Conservation (phyloP, 1,140 invertebrate species). For the Drosophila kohkoa region DNA sequence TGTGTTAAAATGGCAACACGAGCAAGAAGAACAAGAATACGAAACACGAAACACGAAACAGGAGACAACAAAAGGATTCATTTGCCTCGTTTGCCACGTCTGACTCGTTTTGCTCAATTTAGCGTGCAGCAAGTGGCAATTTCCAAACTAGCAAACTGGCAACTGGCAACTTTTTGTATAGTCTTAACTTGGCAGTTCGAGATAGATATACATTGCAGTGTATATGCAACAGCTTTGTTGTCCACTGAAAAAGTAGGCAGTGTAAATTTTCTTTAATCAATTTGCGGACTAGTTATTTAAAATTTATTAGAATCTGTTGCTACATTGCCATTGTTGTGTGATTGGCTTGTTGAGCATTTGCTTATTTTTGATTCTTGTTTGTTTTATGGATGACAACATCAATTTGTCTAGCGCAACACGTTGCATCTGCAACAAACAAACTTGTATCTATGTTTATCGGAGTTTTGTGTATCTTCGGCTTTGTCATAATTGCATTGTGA, state of each 20-base stretch:
- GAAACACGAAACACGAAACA: constrained; percentile 26
- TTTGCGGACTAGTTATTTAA: constrained; percentile 40
- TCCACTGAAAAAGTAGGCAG: constrained; percentile 18
- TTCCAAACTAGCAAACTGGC: constrained; percentile 17
- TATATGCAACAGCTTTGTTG: too few relatives aligned
- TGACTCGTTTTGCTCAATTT: constrained; percentile 38
- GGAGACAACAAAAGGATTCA: constrained; percentile 32
- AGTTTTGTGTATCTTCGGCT: not conserved
- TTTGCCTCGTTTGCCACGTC: constrained; percentile 22
- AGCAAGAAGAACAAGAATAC: constrained; percentile 30
- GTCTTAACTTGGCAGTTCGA: constrained; percentile 2
- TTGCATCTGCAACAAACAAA: constrained; percentile 14
- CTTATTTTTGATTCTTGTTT: constrained; percentile 15
- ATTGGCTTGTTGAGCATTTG: not conserved
- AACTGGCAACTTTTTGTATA: constrained; percentile 25
- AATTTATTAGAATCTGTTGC: constrained; percentile 33
- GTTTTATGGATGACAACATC: constrained; percentile 10
- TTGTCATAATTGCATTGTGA: constrained; percentile 11
- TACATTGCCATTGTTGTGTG: not conserved
- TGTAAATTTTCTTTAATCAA: constrained; percentile 42
- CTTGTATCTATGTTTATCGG: not conserved
- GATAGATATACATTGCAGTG: not conserved
- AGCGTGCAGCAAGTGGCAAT: constrained; percentile 16
- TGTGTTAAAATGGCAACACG: constrained; percentile 39
- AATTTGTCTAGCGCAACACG: constrained; percentile 19